Evolutionary conservation across 2,113 vertebrate genomes (phyloP).

Genomic region (Chunga burmeisteri): DNA sequence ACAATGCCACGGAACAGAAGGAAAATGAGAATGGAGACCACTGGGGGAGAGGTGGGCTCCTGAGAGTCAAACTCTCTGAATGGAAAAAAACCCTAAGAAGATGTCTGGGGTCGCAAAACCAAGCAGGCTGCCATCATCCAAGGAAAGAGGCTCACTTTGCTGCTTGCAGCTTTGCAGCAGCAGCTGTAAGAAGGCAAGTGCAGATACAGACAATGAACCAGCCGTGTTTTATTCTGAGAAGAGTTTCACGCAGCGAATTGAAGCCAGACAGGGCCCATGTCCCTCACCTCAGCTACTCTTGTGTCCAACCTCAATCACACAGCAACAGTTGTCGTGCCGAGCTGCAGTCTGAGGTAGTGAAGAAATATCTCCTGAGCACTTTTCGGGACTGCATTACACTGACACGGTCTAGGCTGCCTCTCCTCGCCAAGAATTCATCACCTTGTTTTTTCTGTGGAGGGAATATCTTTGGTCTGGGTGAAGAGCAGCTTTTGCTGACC

Average conservation of each 20-base stretch:
- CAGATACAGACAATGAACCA: not conserved
- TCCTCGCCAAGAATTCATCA: not conserved
- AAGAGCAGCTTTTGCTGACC: not conserved
- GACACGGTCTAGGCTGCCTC: not conserved
- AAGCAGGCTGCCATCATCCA: not conserved
- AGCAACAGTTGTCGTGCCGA: not conserved
- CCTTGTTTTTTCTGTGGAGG: not conserved
- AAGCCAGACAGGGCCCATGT: not conserved
- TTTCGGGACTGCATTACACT: not conserved
- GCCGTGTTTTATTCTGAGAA: not conserved
- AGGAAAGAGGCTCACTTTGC: not conserved
- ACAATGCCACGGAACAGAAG: not conserved
- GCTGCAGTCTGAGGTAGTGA: not conserved
- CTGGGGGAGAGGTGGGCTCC: not conserved
- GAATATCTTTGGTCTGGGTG: not conserved
- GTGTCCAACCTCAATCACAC: not conserved
- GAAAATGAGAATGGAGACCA: not conserved
- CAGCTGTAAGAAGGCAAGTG: not conserved
- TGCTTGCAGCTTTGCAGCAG: not conserved
- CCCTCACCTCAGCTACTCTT: not conserved
- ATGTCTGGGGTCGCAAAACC: not conserved
- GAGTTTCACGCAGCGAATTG: not conserved
- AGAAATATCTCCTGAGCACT: not conserved
- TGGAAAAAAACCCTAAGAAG: not conserved
- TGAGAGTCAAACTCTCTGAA: not conserved